A percentile compares a stretch with the other conserved stretches of the same genome.
phyloP scores from a whole-genome alignment of 2,797 vertebrate species.

The Sciurus vulgaris region DNA sequence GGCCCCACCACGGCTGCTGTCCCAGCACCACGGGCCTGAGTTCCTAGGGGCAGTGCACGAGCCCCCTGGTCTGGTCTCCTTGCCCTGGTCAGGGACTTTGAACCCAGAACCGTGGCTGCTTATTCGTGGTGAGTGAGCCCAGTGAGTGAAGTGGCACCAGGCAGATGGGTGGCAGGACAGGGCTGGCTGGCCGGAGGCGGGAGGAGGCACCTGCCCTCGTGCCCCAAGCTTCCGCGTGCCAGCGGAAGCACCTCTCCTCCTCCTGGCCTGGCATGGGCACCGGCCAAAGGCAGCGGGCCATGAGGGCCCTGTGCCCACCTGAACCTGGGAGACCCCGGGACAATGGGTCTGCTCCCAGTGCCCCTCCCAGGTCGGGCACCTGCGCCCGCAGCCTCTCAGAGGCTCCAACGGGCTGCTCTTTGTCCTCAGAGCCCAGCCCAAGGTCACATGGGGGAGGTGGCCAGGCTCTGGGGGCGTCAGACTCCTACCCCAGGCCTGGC shows the following conservation, averaged over 20 bases:
- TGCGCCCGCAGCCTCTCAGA: background rate
- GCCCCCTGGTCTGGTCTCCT: background rate
- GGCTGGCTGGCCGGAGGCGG: background rate
- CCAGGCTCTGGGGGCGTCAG: background rate
- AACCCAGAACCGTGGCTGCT: background rate
- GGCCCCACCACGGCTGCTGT: background rate
- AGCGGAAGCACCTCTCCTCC: accelerated
- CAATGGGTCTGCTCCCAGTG: background rate
- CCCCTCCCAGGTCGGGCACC: background rate
- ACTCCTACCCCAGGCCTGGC: background rate
- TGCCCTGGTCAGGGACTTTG: background rate
- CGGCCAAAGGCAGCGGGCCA: background rate
- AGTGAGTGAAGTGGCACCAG: background rate
- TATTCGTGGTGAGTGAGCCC: too few relatives aligned
- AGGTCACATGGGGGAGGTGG: background rate
- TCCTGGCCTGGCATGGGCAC: background rate
- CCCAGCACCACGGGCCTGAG: background rate
- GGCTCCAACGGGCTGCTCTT: background rate
- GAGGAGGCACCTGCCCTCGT: background rate
- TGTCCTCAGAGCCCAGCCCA: accelerated
- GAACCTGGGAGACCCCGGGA: too few relatives aligned
- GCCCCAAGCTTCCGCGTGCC: accelerated
- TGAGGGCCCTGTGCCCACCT: too few relatives aligned
- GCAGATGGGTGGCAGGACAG: background rate
- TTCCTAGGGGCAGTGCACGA: background rate